Evolutionary conservation across 2,113 vertebrate genomes (phyloP).

Genomic region (Mobula hypostoma): DNA sequence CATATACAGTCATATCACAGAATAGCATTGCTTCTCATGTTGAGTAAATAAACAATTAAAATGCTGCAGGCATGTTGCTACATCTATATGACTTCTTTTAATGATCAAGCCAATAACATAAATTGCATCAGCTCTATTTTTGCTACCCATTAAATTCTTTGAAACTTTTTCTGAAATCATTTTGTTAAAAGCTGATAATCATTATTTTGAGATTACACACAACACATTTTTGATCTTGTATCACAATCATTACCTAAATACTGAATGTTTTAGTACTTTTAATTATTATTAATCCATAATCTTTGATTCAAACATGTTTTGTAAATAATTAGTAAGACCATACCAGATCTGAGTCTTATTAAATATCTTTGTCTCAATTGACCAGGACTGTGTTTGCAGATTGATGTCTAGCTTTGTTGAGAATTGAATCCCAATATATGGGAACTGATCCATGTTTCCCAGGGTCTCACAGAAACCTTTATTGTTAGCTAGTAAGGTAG

Average conservation of each 20-base stretch:
- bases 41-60: background rate
- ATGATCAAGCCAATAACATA: background rate
- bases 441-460: too few species aligned
- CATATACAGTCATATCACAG: background rate
- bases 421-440: too few species aligned
- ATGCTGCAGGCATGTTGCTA: background rate
- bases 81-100: background rate
- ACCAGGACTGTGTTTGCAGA: background rate
- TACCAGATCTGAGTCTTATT: background rate
- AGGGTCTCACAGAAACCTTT: too few species aligned
- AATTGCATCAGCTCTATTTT: background rate
- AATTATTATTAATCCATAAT: background rate
- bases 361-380: background rate
- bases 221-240: background rate
- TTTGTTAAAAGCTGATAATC: background rate
- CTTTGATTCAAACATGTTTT: background rate
- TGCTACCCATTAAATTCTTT: background rate
- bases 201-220: too few species aligned
- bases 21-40: background rate
- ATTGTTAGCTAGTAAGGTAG: too few species aligned
- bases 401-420: too few species aligned
- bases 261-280: background rate
- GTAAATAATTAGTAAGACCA: background rate
- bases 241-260: background rate
- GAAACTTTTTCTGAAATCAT: background rate